Percentiles rank a stretch among this genome's conserved stretches.
Evolutionary conservation across 2,888 invertebrate species (phyloP).

Genomic region (Sinhomidia bicolor): DNA sequence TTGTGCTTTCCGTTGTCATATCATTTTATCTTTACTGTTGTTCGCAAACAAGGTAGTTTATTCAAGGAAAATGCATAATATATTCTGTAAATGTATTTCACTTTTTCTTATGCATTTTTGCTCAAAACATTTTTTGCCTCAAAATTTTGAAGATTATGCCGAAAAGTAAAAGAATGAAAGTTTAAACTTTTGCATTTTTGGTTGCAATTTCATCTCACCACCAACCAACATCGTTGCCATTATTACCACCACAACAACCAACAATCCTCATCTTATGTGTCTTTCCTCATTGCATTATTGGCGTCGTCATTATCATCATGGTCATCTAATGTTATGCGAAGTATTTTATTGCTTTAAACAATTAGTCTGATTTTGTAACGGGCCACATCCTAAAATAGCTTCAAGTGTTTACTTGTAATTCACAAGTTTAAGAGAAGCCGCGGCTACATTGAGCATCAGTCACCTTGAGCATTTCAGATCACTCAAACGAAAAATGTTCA

Average conservation of each 20-base stretch:
- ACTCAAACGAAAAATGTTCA: no score
- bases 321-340: no score
- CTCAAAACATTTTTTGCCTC: not conserved
- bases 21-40: constrained; percentile 6
- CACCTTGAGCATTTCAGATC: constrained; percentile 6
- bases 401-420: not conserved
- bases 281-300: no score
- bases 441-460: no score
- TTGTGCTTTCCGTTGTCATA: not conserved
- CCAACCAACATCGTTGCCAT: no score
- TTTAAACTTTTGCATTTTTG: not conserved
- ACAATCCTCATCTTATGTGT: no score
- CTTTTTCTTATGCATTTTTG: not conserved
- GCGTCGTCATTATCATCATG: not conserved
- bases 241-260: no score
- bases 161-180: not conserved
- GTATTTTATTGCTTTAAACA: constrained; percentile 41
- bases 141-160: not conserved
- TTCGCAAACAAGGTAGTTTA: not conserved
- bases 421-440: constrained; percentile 19
- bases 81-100: not conserved
- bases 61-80: not conserved
- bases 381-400: constrained; percentile 38
- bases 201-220: not conserved
- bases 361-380: constrained; percentile 55